These are phyloP conservation scores for Cyclophora punctaria DNA, from an alignment of 2,888 invertebrate species.

Conservation along the genomic window DNA sequence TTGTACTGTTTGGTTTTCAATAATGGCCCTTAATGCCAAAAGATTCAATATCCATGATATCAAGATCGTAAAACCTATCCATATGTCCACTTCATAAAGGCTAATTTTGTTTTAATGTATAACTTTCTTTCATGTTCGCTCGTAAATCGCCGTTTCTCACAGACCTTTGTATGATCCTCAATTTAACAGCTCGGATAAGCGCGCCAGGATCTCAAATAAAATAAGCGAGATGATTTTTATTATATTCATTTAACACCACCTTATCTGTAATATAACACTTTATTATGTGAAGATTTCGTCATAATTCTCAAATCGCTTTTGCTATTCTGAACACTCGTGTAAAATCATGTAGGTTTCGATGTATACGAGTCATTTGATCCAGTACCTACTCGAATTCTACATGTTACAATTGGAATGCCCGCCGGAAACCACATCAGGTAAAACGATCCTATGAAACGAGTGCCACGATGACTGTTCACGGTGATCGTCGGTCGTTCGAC, in stretches of 20 bases:
- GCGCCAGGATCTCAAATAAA: conserved; percentile 34
- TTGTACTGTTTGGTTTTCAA: no score
- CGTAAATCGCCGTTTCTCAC: conserved; percentile 48
- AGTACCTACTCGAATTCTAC: background rate
- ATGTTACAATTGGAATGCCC: conserved; percentile 38
- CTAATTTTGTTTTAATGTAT: conserved; percentile 35
- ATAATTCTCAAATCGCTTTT: no score
- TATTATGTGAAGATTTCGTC: no score
- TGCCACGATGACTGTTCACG: conserved; percentile 13
- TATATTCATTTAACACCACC: no score
- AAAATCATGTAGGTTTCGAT: no score
- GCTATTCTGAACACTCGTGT: no score
- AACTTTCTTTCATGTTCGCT: conserved; percentile 45
- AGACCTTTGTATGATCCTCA: conserved; percentile 26
- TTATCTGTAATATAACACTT: no score
- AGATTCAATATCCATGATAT: no score
- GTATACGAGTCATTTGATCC: no score
- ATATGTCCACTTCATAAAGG: conserved; percentile 31
- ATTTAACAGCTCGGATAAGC: conserved; percentile 43
- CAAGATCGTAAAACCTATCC: conserved; percentile 33
- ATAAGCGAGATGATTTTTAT: no score
- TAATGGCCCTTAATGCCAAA: no score
- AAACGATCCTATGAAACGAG: conserved; percentile 37
- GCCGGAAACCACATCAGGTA: conserved; percentile 65
- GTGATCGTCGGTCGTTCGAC: conserved; percentile 21